Evolutionary conservation across 2,888 invertebrate species (phyloP).

Genomic region (Tridacna crocea): DNA sequence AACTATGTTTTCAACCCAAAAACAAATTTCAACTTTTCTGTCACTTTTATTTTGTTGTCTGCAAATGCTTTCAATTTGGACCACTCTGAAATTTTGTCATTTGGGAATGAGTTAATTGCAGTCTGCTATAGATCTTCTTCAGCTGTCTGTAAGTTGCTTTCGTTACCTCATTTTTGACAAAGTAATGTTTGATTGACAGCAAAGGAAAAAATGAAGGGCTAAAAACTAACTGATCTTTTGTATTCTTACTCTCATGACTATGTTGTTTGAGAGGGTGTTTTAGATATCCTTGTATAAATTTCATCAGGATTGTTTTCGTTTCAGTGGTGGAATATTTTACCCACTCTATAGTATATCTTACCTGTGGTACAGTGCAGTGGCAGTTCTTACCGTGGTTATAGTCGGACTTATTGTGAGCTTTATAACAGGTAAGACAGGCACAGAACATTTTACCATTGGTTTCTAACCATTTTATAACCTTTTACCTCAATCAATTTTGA

Average conservation of each 20-base stretch:
- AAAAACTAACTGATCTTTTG: no score
- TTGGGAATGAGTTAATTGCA: background rate
- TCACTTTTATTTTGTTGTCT: no score
- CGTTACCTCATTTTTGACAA: background rate
- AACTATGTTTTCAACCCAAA: no score
- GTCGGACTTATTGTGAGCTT: constrained; percentile 91
- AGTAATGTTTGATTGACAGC: background rate
- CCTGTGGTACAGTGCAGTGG: constrained; percentile 95
- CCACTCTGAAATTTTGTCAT: no score
- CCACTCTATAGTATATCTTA: constrained; percentile 90
- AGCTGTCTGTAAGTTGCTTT: background rate
- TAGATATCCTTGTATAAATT: background rate
- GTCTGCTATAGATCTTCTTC: background rate
- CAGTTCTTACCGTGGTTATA: constrained; percentile 90
- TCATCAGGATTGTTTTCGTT: constrained; percentile 9
- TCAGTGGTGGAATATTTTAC: constrained; percentile 65
- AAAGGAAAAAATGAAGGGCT: background rate
- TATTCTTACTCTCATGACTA: no score
- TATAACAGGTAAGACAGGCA: constrained; percentile 71
- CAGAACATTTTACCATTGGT: no score
- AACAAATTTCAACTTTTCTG: no score
- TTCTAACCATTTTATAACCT: no score
- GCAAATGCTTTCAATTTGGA: no score
- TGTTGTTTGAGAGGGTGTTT: background rate
- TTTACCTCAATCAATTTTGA: no score